These are phyloP conservation scores for Meteorus cinctellus DNA, from an alignment of 2,888 invertebrate species.

Conservation along the genomic window DNA sequence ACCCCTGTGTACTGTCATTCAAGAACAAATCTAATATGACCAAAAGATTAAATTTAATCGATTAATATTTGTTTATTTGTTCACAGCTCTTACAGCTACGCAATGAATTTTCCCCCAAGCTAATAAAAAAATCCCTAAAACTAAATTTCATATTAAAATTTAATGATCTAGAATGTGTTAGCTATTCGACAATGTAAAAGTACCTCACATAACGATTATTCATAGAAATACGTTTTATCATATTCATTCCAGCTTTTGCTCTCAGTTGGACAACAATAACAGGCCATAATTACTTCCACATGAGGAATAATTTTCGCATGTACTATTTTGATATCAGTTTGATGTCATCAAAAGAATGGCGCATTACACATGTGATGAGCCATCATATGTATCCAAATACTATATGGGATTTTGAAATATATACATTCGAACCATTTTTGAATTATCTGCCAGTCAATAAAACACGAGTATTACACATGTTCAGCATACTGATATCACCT, in stretches of 20 bases:
- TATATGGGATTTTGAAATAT: conserved; percentile 82
- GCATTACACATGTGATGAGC: conserved; percentile 84
- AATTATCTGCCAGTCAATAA: conserved; percentile 80
- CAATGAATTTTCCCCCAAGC: no score
- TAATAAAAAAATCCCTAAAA: no score
- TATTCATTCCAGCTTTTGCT: conserved; percentile 74
- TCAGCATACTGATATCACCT: conserved; percentile 64
- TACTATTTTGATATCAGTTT: conserved; percentile 83
- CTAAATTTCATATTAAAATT: no score
- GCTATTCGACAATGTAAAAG: no score
- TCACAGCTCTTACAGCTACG: no score
- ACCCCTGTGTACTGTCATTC: no score
- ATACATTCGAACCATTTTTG: conserved; percentile 80
- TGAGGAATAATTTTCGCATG: conserved; percentile 85
- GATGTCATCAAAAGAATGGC: conserved; percentile 82
- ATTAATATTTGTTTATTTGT: no score
- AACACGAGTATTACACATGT: conserved; percentile 58
- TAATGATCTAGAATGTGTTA: no score
- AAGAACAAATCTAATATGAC: no score
- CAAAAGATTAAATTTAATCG: no score
- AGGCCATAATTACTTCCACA: conserved; percentile 87
- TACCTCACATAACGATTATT: no score
- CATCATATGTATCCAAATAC: conserved; percentile 89
- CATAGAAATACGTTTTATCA: no score
- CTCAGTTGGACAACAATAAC: conserved; percentile 78